Base-by-base conservation (phyloP, 2,113 vertebrate species). In the Apeltes quadracus region DNA sequence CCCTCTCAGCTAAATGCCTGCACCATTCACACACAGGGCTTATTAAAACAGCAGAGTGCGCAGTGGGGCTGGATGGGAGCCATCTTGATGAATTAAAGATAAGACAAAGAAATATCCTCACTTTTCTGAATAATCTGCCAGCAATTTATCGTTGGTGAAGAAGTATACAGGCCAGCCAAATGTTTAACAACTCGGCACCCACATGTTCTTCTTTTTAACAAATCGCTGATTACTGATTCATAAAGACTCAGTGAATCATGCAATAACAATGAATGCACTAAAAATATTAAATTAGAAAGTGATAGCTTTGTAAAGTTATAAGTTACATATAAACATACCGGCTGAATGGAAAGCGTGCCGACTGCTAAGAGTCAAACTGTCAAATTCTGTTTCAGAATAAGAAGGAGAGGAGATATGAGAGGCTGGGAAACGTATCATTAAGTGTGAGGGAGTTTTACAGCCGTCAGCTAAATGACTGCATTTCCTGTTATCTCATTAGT, bases 401-500 rank as follows among this genome's bases (percentile, higher is more conserved):
- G 34, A 27, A 27, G 53, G 18, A 55, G 25, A 41, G 43, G 39
- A 50, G 32, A 64, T 76, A 48, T 46, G 32, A 62, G 55, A 69
- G 61, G 27, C 16, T 11, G 54, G 51, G 66, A 51, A 44, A 71
- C 72, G 74, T 75, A 67, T 82, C 84, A 78, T 90, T 92, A 88
- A 87, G 89, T 84, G 70, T 85, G 67, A 64, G 71, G 41, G 61
- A 58, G 64, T 85, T 91, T 53, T 57, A 68, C 62, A 44, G n/a
- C 72, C 69, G 66, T 92, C 92, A 93, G 90, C 90, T 91, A 67
- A 89, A 87, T 61, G 72, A 81, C 67, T 32, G 63, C 23, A 43
- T 70, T 70, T 89, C 65, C 82, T 62, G 81, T 78, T 79, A 72
- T 84, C 85, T 92, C 84, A 90, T 91, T 92, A 90, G 65, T 65